Conservation (phyloP, 2,113 vertebrate genomes). For the Panthera uncia region DNA sequence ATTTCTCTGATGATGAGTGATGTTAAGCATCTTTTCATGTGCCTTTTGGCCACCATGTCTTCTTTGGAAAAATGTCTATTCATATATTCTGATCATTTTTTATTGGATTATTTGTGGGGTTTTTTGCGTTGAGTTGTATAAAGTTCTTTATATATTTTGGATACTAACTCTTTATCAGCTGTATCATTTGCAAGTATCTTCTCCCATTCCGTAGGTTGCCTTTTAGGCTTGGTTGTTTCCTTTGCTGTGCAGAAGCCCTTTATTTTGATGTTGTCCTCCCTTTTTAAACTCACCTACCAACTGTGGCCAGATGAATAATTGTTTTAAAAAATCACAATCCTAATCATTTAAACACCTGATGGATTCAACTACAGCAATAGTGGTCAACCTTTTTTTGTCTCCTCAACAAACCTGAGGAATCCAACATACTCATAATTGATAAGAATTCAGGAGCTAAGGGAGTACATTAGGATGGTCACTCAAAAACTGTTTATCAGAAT, state of each 20-base stretch:
- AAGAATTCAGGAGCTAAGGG: background rate
- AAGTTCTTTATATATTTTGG: background rate
- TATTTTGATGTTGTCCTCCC: background rate
- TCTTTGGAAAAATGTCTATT: background rate
- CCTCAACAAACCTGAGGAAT: background rate
- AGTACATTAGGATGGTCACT: background rate
- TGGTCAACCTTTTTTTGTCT: background rate
- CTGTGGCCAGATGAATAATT: background rate
- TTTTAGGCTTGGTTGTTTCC: background rate
- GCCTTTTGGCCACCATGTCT: background rate
- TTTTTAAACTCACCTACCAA: background rate
- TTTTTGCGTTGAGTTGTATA: background rate
- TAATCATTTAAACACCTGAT: background rate
- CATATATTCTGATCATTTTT: background rate
- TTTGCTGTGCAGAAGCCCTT: background rate
- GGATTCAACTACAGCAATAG: background rate
- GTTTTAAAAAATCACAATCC: background rate
- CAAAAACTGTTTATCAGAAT: background rate
- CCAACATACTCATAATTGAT: background rate
- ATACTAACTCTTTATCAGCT: background rate
- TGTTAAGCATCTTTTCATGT: background rate
- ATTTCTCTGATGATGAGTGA: background rate
- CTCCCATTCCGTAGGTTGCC: background rate
- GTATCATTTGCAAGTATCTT: background rate
- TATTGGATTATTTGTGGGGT: background rate